Conservation (phyloP, 2,888 invertebrate genomes). For the Cybosia mesomella region DNA sequence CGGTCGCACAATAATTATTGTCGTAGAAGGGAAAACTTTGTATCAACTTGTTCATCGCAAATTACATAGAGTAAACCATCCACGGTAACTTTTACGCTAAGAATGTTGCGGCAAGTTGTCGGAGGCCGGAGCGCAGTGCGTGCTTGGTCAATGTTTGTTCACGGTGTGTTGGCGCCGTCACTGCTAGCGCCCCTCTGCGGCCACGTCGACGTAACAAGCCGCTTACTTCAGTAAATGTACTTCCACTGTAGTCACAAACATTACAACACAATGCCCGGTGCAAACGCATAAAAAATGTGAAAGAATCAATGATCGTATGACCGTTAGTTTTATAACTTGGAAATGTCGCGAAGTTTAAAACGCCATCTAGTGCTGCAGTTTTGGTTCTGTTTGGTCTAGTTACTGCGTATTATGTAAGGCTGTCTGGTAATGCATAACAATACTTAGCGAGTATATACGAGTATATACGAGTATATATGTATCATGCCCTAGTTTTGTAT, state of each 20-base stretch:
- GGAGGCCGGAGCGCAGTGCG: constrained; percentile 72
- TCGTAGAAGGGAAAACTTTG: constrained; percentile 68
- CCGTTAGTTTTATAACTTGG: constrained; percentile 43
- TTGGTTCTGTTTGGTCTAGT: constrained; percentile 39
- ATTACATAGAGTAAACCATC: constrained; percentile 86
- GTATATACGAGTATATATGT: too few species aligned
- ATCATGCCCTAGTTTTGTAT: constrained; percentile 23
- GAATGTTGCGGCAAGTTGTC: constrained; percentile 85
- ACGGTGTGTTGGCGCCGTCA: constrained; percentile 71
- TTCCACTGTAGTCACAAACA: constrained; percentile 55
- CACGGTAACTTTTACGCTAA: constrained; percentile 86
- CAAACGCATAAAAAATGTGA: constrained; percentile 43
- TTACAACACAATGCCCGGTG: constrained; percentile 59
- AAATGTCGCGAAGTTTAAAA: constrained; percentile 28
- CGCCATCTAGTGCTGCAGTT: constrained; percentile 52
- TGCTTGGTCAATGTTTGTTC: constrained; percentile 83
- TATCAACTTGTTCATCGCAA: constrained; percentile 82
- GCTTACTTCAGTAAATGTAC: constrained; percentile 53
- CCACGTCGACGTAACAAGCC: constrained; percentile 59
- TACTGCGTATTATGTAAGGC: constrained; percentile 47
- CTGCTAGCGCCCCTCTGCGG: constrained; percentile 70
- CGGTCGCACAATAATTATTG: constrained; percentile 70
- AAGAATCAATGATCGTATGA: constrained; percentile 44
- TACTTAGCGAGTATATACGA: constrained; percentile 7
- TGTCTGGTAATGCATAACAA: constrained; percentile 23